Conservation (phyloP, 2,888 invertebrate genomes). For the Polymixis lichenea region DNA sequence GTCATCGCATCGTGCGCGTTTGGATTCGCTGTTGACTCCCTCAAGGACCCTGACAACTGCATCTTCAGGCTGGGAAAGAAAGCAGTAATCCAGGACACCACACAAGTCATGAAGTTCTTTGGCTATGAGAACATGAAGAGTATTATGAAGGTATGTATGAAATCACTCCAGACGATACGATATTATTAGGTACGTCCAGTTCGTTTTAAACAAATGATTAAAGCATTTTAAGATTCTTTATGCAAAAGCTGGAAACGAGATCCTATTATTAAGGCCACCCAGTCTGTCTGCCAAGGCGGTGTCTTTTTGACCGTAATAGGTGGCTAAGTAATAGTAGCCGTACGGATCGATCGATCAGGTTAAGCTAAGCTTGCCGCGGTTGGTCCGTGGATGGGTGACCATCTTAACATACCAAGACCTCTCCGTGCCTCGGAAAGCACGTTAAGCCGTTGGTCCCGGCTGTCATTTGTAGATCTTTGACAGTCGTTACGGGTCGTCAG, state of each 20-base stretch:
- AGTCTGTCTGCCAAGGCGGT: neutral
- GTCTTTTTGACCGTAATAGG: neutral
- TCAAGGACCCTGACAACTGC: slow-evolving; percentile 84
- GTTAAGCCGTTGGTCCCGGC: too few relatives aligned
- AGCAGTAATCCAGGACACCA: slow-evolving; percentile 78
- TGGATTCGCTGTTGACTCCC: slow-evolving; percentile 87
- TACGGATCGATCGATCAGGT: too few relatives aligned
- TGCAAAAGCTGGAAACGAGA: neutral
- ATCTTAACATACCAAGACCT: too few relatives aligned
- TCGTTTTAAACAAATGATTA: neutral
- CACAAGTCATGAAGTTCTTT: slow-evolving; percentile 81
- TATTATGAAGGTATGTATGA: slow-evolving; percentile 75
- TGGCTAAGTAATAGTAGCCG: too few relatives aligned
- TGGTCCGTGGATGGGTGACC: too few relatives aligned
- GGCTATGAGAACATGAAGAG: slow-evolving; percentile 78
- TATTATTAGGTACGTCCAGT: neutral
- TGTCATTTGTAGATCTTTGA: too few relatives aligned
- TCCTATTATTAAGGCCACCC: neutral
- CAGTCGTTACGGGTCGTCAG: too few relatives aligned
- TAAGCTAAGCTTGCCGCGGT: too few relatives aligned
- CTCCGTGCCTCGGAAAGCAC: too few relatives aligned
- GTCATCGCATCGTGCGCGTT: slow-evolving; percentile 89
- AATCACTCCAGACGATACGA: neutral
- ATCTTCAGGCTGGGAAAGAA: slow-evolving; percentile 85
- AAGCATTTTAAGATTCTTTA: neutral